Evolutionary conservation across 1,140 invertebrate species (phyloP).

Genomic region (Rhopalosiphum maidis): DNA sequence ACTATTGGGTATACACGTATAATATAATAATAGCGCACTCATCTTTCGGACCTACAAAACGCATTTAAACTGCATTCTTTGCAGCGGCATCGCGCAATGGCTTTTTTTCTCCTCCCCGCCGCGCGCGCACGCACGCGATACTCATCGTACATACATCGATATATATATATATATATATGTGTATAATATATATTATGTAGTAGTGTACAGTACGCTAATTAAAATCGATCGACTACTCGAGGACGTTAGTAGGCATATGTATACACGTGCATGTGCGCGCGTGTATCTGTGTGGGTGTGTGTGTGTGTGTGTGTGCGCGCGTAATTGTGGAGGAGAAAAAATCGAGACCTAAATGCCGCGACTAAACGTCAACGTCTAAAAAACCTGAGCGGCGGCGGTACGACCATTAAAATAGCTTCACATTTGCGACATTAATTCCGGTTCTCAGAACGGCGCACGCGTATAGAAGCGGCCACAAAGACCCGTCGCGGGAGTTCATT

Average conservation of each 20-base stretch:
- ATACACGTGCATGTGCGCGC: not conserved
- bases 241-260: not conserved
- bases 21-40: not conserved
- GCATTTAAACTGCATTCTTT: constrained; percentile 39
- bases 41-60: constrained; percentile 48
- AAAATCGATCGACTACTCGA: not conserved
- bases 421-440: constrained; percentile 54
- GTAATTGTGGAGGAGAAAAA: constrained; percentile 43
- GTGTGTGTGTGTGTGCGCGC: not conserved
- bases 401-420: constrained; percentile 56
- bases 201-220: constrained; percentile 6
- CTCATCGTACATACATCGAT: not conserved
- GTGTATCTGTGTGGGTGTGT: not conserved
- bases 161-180: too few relatives aligned
- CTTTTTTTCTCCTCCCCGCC: not conserved
- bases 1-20: not conserved
- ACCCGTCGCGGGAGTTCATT: constrained; percentile 53
- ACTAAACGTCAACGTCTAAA: constrained; percentile 31
- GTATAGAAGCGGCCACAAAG: constrained; percentile 18
- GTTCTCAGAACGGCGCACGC: constrained; percentile 46
- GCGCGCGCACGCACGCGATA: not conserved
- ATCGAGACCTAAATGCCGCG: constrained; percentile 52
- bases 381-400: constrained; percentile 15
- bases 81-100: not conserved
- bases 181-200: not conserved